Evolutionary conservation across 1,140 invertebrate species (phyloP).

Genomic region (Temnothorax longispinosus): DNA sequence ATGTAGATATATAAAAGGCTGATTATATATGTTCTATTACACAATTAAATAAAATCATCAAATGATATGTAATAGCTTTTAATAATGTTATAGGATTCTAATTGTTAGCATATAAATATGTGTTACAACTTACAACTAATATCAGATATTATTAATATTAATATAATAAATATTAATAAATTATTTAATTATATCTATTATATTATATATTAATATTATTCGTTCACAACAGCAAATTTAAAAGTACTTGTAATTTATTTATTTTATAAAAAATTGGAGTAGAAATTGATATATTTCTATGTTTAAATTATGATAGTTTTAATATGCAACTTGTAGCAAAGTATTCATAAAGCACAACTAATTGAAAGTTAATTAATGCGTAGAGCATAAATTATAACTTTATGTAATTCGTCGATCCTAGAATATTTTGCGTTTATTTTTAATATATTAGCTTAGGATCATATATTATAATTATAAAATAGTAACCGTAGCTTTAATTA

Average conservation of each 20-base stretch:
- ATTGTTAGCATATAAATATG: not conserved
- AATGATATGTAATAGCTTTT: not conserved
- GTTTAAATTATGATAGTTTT: slow-evolving; percentile 1
- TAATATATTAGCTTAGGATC: not conserved
- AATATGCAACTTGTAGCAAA: not conserved
- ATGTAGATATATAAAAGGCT: not conserved
- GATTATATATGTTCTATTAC: slow-evolving; percentile 24
- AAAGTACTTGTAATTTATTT: not conserved
- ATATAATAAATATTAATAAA: not conserved
- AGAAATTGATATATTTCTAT: not conserved
- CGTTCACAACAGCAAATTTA: not conserved
- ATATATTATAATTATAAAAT: not conserved
- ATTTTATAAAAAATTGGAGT: not conserved
- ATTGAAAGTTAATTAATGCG: slow-evolving; percentile 11
- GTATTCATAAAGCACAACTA: not conserved
- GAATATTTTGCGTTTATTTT: slow-evolving; percentile 15
- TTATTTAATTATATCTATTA: not conserved
- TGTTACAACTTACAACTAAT: not conserved
- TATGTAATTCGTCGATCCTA: not conserved
- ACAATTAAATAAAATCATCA: slow-evolving; percentile 27
- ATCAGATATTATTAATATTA: slow-evolving; percentile 7
- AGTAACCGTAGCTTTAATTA: slow-evolving; percentile 11
- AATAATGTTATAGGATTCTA: slow-evolving; percentile 7
- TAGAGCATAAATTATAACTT: not conserved
- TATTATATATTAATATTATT: not conserved